Evolutionary conservation across 1,140 invertebrate species (phyloP).

Genomic region (Odontomachus brunneus): DNA sequence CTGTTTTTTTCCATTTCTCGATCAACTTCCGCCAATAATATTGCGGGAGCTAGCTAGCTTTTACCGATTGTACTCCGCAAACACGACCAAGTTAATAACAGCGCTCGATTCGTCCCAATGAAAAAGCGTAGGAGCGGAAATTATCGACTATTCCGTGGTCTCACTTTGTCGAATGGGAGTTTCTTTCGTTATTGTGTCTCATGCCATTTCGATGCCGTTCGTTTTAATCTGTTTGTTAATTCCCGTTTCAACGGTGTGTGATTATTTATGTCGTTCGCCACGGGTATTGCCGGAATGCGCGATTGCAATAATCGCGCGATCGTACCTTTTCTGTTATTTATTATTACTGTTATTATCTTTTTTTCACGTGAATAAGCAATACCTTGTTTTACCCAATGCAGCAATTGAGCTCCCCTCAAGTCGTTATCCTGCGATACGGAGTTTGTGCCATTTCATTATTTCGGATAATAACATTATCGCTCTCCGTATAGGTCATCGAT

Average conservation of each 20-base stretch:
- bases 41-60: not conserved
- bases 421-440: conserved; percentile 11
- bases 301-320: too few relatives aligned
- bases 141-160: conserved; percentile 1
- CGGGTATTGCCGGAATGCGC: too few relatives aligned
- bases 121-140: conserved; percentile 21
- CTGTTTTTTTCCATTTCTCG: not conserved
- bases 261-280: too few relatives aligned
- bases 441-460: conserved; percentile 40
- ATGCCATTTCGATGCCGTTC: conserved; percentile 4
- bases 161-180: not conserved
- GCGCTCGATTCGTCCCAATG: not conserved
- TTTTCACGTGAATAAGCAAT: conserved; percentile 18
- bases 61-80: conserved; percentile 4
- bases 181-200: not conserved
- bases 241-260: too few relatives aligned
- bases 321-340: too few relatives aligned
- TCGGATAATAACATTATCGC: conserved; percentile 39
- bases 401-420: not conserved
- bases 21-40: conserved; percentile 4
- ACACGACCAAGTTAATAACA: not conserved
- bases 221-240: not conserved
- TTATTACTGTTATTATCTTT: too few relatives aligned
- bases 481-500: conserved; percentile 36
- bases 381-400: conserved; percentile 21